Evolutionary conservation across 2,888 invertebrate species (phyloP).

Genomic region (Argyra leucocephala): DNA sequence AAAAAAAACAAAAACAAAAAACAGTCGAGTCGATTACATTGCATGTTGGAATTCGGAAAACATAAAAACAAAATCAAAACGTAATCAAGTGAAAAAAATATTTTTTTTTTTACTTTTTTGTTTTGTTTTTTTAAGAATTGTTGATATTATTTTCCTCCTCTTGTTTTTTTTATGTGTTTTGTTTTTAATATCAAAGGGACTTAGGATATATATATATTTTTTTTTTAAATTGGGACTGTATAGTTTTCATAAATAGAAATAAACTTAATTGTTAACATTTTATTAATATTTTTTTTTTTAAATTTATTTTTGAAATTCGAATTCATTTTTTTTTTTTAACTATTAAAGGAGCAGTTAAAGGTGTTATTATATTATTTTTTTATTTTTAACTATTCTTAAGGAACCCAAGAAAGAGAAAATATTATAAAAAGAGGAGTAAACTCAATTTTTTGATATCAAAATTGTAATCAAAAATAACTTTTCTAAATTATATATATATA

Average conservation of each 20-base stretch:
- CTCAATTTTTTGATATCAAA: background rate
- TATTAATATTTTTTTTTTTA: too few species aligned
- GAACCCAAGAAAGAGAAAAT: background rate
- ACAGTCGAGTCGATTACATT: too few species aligned
- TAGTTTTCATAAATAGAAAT: too few species aligned
- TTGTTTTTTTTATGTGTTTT: background rate
- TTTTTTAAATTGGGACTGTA: too few species aligned
- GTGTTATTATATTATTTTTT: background rate
- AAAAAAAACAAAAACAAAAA: background rate
- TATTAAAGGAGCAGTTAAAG: conserved; percentile 2
- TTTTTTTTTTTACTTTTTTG: too few species aligned
- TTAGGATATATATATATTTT: too few species aligned
- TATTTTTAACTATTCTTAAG: background rate
- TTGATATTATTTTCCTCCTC: background rate
- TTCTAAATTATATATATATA: background rate
- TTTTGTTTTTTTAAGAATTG: too few species aligned
- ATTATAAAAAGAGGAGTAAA: conserved; percentile 2
- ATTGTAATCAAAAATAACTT: background rate
- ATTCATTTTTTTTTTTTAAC: background rate
- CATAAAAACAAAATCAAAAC: background rate
- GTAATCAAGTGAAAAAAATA: background rate
- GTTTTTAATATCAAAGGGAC: too few species aligned
- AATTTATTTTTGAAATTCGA: too few species aligned
- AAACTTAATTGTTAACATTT: too few species aligned
- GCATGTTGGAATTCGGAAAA: background rate